Percentiles rank a stretch among this genome's conserved stretches.
phyloP scores from a whole-genome alignment of 1,140 invertebrate species.

The Macrostomum lignano region DNA sequence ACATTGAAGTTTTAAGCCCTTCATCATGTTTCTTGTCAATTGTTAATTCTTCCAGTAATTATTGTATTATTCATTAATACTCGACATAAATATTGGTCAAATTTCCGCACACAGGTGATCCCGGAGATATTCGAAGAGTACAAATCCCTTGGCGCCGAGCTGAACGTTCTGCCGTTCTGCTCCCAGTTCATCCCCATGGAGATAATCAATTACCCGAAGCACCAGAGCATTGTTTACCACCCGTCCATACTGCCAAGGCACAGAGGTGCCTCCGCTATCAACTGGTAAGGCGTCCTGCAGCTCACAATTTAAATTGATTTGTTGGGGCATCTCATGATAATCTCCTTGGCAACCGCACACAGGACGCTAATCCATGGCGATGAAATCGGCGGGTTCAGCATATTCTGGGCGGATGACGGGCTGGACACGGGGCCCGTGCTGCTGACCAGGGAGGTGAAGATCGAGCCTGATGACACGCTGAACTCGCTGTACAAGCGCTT shows the following conservation, averaged over 20 bases:
- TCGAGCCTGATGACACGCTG: slow-evolving; percentile 59
- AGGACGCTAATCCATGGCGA: slow-evolving; percentile 78
- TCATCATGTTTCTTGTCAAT: no score
- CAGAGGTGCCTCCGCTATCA: slow-evolving; percentile 63
- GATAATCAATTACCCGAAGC: slow-evolving; percentile 51
- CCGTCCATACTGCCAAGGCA: slow-evolving; percentile 67
- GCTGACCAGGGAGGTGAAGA: slow-evolving; percentile 45
- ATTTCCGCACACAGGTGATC: no score
- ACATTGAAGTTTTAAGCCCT: no score
- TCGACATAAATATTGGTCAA: no score
- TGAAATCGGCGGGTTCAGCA: slow-evolving; percentile 50
- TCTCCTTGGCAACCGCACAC: slow-evolving; percentile 1
- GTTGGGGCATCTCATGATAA: slow-evolving; percentile 6
- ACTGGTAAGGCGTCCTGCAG: slow-evolving; percentile 38
- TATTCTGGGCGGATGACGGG: slow-evolving; percentile 90
- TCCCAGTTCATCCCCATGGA: slow-evolving; percentile 91
- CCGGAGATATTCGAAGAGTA: slow-evolving; percentile 57
- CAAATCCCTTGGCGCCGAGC: slow-evolving; percentile 50
- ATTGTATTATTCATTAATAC: no score
- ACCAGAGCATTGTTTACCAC: slow-evolving; percentile 73
- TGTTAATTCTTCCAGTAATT: no score
- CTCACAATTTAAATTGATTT: background rate
- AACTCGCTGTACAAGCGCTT: slow-evolving; percentile 65
- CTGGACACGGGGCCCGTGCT: slow-evolving; percentile 74
- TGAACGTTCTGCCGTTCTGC: slow-evolving; percentile 81